Conservation (phyloP, 2,113 vertebrate species). For the Trogon melanurus region DNA sequence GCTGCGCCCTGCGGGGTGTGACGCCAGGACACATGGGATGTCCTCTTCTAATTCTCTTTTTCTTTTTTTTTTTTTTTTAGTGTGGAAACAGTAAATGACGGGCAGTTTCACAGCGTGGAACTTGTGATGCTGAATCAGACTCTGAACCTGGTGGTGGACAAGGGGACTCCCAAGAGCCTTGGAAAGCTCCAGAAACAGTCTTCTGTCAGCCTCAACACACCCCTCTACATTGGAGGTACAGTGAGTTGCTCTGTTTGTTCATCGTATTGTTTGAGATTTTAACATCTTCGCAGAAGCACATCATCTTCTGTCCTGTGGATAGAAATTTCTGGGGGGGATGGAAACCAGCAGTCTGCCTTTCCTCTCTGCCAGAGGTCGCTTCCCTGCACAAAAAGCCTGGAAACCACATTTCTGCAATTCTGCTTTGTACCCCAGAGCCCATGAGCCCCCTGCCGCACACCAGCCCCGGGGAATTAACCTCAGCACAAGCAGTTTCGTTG, state of each 20-base stretch:
- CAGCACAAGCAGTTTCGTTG: background rate
- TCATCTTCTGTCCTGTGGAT: background rate
- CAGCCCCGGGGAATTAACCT: background rate
- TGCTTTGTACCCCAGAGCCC: background rate
- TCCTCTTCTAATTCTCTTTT: background rate
- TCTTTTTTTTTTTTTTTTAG: slow-evolving; percentile 72
- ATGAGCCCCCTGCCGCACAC: accelerated
- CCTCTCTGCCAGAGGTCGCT: background rate
- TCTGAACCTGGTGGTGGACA: slow-evolving; percentile 94
- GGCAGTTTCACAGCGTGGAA: slow-evolving; percentile 94
- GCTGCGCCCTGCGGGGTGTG: background rate
- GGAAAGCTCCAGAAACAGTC: slow-evolving; percentile 93
- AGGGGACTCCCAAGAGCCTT: slow-evolving; percentile 91
- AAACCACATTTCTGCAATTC: background rate
- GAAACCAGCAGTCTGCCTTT: background rate
- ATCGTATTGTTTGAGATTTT: background rate
- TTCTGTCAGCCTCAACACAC: slow-evolving; percentile 86
- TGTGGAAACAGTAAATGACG: slow-evolving; percentile 95
- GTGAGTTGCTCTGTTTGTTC: background rate
- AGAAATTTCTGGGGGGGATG: accelerated
- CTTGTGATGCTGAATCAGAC: slow-evolving; percentile 93
- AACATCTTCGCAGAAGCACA: background rate
- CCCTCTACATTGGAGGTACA: slow-evolving; percentile 95
- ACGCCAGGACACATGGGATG: accelerated
- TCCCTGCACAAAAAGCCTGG: background rate